Evolutionary conservation across 2,797 vertebrate species (phyloP), one percentile per base, ranked within the genome.

Genomic region (Lutjanus campechanus): DNA sequence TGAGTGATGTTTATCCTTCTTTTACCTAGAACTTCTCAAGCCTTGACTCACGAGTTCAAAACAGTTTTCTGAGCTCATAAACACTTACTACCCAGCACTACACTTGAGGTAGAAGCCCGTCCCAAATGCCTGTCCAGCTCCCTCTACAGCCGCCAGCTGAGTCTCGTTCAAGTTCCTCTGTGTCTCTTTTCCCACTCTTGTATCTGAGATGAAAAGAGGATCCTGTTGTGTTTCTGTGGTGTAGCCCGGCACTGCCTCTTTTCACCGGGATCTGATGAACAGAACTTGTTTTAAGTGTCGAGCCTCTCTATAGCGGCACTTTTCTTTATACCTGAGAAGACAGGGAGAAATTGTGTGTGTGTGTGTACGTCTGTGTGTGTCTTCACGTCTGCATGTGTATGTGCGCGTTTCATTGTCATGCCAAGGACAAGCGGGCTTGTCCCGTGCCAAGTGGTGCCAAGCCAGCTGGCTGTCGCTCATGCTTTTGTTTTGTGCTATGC

Each of bases 381-480:
- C 5, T 62, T 64, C 17, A 36, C 3, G 47, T 71, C 19, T 71
- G 64, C 25, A 20, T 69, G 59, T 77, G 44, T 72, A 17, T 62
- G 36, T 84, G 71, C 79, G 78, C 5, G 60, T 85, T 88, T 92
- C 87, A 90, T 92, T 92, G 89, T 89, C 90, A 90, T 87, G 84
- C 91, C 93, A 93, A 93, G 91, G 92, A 94, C 93, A 89, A 90
- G 73, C 76, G 12, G 77, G 75, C 77, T 56, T 65, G 75, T 80
- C 78, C 89, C 43, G 88, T 92, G 93, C 94, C 94, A 95, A 94
- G 94, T 92, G 82, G 90, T 88, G 85, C 90, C 83, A 89, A 85
- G 93, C 95, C 94, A 96, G 93, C 92, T 96, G 94, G 95, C 95
- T 91, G 89, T 78, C 80, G 83, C 83, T 91, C 77, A 76, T 79